Conservation (phyloP, 2,797 vertebrate species). For the Anguilla obscura region DNA sequence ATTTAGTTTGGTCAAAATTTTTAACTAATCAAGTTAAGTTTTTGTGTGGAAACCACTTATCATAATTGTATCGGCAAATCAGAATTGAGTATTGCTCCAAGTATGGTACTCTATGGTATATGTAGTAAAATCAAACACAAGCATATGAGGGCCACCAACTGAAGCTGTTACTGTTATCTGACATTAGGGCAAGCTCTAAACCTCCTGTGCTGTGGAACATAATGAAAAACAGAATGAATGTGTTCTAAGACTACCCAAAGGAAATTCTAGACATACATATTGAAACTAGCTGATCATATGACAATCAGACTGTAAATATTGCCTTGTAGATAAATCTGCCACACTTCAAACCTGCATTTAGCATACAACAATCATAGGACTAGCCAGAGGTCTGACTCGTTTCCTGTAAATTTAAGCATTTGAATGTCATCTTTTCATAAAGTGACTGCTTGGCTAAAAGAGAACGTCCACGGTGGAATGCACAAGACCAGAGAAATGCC, state of each 20-base stretch:
- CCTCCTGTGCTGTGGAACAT: background rate
- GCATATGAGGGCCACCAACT: too few species aligned
- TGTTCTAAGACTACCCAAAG: background rate
- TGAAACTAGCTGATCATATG: background rate
- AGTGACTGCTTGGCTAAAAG: conserved; percentile 4
- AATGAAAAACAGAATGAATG: background rate
- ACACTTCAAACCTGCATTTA: background rate
- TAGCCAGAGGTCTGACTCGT: background rate
- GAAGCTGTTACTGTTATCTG: too few species aligned
- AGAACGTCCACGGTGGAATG: background rate
- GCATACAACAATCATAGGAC: too few species aligned
- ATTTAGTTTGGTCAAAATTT: background rate
- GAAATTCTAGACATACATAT: too few species aligned
- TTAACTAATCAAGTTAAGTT: background rate
- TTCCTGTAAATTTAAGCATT: background rate
- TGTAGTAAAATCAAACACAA: too few species aligned
- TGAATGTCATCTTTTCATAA: background rate
- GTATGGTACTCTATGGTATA: too few species aligned
- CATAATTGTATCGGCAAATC: background rate
- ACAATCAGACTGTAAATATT: background rate
- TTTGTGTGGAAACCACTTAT: background rate
- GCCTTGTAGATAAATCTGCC: background rate
- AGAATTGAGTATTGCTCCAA: background rate
- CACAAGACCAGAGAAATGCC: background rate
- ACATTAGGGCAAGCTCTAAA: too few species aligned